Percentiles rank a stretch among this genome's conserved stretches.
Evolutionary conservation across 2,113 vertebrate species (phyloP).

Genomic region (Pterocles orientalis): DNA sequence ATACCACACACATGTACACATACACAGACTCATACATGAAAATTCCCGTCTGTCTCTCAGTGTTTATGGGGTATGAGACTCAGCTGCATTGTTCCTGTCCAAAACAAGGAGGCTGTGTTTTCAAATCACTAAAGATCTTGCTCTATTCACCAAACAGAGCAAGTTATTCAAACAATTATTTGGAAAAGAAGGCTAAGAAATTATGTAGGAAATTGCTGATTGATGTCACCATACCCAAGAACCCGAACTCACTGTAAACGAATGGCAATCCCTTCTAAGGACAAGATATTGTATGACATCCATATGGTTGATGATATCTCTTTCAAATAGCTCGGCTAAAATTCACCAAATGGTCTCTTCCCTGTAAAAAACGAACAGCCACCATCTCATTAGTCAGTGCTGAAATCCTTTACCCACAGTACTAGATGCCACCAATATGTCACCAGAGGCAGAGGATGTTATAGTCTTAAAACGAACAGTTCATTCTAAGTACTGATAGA

Average conservation of each 20-base stretch:
- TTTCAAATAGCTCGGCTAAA: background rate
- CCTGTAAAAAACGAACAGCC: background rate
- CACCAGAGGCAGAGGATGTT: conserved; percentile 20
- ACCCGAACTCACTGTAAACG: background rate
- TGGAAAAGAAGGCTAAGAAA: background rate
- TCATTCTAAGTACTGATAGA: conserved; percentile 12
- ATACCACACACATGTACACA: background rate
- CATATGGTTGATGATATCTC: background rate
- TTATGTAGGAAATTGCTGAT: background rate
- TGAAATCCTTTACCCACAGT: conserved; percentile 12
- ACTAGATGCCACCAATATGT: conserved; percentile 57
- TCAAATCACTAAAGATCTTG: background rate
- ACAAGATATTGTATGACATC: background rate
- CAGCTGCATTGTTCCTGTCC: background rate
- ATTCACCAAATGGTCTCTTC: background rate
- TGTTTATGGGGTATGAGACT: background rate
- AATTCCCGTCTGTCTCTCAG: background rate
- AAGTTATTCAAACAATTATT: background rate
- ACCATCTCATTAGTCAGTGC: conserved; percentile 3
- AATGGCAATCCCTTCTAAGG: background rate
- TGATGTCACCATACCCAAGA: background rate
- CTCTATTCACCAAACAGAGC: background rate
- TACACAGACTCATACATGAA: background rate
- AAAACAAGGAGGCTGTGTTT: background rate
- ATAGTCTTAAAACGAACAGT: background rate